These are phyloP conservation scores for Drosophila subobscura DNA, from an alignment of 1,140 invertebrate genomes.

Conservation along the genomic window DNA sequence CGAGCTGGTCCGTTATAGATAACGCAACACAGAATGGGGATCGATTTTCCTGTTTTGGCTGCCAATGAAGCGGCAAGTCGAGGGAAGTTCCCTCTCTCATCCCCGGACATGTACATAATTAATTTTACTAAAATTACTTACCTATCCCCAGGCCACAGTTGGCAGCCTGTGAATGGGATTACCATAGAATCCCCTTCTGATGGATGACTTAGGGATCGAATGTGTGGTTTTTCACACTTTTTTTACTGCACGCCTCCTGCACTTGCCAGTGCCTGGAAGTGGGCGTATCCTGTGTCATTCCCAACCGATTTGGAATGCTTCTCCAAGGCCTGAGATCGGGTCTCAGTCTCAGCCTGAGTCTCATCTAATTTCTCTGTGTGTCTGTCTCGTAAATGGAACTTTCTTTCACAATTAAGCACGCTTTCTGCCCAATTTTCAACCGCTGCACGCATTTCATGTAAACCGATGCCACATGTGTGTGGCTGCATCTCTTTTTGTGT, in stretches of 20 bases:
- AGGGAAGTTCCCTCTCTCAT: constrained; percentile 4
- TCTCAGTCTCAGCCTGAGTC: constrained; percentile 38
- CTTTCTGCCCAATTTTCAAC: constrained; percentile 76
- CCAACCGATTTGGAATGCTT: constrained; percentile 69
- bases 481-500: constrained; percentile 17
- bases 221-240: constrained; percentile 80
- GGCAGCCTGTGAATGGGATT: constrained; percentile 53
- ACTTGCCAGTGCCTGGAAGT: constrained; percentile 1
- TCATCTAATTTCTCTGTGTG: constrained; percentile 36
- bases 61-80: constrained; percentile 50
- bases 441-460: constrained; percentile 69
- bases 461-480: constrained; percentile 76
- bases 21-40: constrained; percentile 15
- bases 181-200: constrained; percentile 27
- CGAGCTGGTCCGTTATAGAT: background rate
- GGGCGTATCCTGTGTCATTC: constrained; percentile 68
- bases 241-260: constrained; percentile 59
- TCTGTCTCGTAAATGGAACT: constrained; percentile 45
- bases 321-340: constrained; percentile 54
- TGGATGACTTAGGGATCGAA: constrained; percentile 27
- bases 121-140: constrained; percentile 83
- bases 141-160: constrained; percentile 16
- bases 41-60: constrained; percentile 39
- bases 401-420: constrained; percentile 77
- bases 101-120: constrained; percentile 51